Conservation (phyloP, 1,140 invertebrate species). For the Bombus polaris region DNA sequence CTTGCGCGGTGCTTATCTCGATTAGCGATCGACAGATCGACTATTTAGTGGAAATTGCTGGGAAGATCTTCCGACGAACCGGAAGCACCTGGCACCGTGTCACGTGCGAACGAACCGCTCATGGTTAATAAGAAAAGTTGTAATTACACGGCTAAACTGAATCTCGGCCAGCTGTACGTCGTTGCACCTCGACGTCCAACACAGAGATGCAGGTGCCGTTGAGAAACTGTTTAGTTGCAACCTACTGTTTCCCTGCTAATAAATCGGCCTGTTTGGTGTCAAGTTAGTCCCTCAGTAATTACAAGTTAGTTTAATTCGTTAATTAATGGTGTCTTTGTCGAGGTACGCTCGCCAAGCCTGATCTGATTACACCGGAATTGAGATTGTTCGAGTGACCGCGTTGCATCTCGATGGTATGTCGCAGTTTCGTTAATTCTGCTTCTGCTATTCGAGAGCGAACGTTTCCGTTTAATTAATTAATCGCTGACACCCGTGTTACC, state of each 20-base stretch:
- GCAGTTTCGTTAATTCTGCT: not conserved
- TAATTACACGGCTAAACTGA: not conserved
- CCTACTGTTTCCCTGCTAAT: not conserved
- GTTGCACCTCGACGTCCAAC: too few relatives aligned
- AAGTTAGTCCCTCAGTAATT: not conserved
- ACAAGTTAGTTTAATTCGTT: constrained; percentile 4
- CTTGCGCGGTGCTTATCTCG: not conserved
- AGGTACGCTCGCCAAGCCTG: not conserved
- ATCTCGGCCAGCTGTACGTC: not conserved
- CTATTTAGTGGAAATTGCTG: not conserved
- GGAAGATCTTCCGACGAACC: not conserved
- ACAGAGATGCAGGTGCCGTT: not conserved
- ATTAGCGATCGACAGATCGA: not conserved
- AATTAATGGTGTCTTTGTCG: constrained; percentile 5
- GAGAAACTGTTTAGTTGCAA: too few relatives aligned
- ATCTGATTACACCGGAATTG: not conserved
- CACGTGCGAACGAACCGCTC: not conserved
- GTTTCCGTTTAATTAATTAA: not conserved
- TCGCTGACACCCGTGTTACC: not conserved
- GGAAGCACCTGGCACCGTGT: not conserved
- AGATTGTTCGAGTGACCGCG: not conserved
- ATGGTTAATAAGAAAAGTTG: constrained; percentile 5
- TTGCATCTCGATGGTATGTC: not conserved
- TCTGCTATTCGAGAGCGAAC: not conserved
- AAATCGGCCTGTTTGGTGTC: not conserved